Evolutionary conservation across 2,797 vertebrate genomes (phyloP), one percentile per base, ranked within the genome.

Genomic region (Spizella passerina): DNA sequence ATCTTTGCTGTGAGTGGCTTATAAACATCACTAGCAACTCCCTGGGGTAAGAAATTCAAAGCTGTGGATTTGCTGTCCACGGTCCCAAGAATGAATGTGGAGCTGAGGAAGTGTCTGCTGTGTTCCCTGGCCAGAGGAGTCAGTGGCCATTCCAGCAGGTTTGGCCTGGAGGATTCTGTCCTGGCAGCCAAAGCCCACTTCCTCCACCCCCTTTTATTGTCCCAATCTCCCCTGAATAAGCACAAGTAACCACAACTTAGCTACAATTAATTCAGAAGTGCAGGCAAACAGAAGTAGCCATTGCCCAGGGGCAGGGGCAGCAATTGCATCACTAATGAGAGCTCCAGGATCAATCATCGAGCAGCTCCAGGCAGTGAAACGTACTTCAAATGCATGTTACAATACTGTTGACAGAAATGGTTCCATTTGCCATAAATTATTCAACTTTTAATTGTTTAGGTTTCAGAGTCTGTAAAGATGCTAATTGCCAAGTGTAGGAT

Each of bases 371-470:
- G 86, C 92, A 81, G 61, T 24, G 32, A 61, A 85, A 32, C 64
- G 7, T 61, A 32, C 86, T 95, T 87, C 78, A 88, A 96, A 93
- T 80, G 75, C 39, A 7, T 6, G 1, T 77, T 91, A n/a, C 65
- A 81, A 65, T 61, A 29, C 61, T 47, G 81, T 85, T 83, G 66
- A 96, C 73, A 94, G 66, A 88, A 95, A 86, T 80, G 57, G 63
- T 88, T 93, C 75, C 39, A 38, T 87, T 93, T 92, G 55, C 43
- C 70, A 94, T 96, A 83, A 97, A 96, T 96, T 93, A 95, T 97
- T 95, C 82, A 93, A 23, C 39, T 94, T 92, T 24, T 92, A 86
- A 93, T 92, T 96, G 93, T 94, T 96, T 92, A 82, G 90, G 49
- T 60, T 91, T 89, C 78, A 12, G 68, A 92, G 72, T 96, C 86